Base-by-base conservation (phyloP, 2,888 invertebrate genomes). In the Eueremaeus valkanovi region DNA sequence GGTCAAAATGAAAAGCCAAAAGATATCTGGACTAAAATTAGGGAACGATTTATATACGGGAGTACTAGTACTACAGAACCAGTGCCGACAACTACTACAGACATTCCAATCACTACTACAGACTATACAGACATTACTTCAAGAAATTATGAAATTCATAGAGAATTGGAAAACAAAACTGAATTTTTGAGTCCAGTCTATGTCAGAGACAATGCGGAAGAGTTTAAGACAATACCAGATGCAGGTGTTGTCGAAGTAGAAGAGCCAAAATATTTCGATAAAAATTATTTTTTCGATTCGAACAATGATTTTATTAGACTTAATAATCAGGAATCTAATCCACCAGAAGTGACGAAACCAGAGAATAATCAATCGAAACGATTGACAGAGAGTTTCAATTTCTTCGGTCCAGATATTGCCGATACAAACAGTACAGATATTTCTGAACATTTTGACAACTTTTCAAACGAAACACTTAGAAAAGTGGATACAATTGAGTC, bases 261-360 rank as follows among this genome's bases (percentile, higher is more conserved):
- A 21, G 55, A 55, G 9, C 27, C 55, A 1, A 55, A 55, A 24
- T 55, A 24, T 55, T 21, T 55, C 6, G 27, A 55, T 13, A 55
- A 24, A 24, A 55, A 55, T 55, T 55, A 27, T 55, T 55, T 27
- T 55, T 55, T 55, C 18, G 55, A 55, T n/a, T n/a, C n/a, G n/a
- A n/a, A n/a, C n/a, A n/a, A n/a, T n/a, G n/a, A n/a, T n/a, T n/a
- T n/a, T n/a, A n/a, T n/a, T n/a, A n/a, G n/a, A n/a, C n/a, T n/a
- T n/a, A n/a, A n/a, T n/a, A n/a, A n/a, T n/a, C n/a, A n/a, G n/a
- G n/a, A n/a, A n/a, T n/a, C n/a, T n/a, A n/a, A n/a, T n/a, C n/a
- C n/a, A n/a, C n/a, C n/a, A n/a, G n/a, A n/a, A n/a, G n/a, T n/a
- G n/a, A n/a, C n/a, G n/a, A n/a, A n/a, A n/a, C n/a, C n/a, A n/a